A percentile compares a stretch with the other conserved stretches of the same genome.
These are phyloP conservation scores for Enteromius thamalakanensis DNA, from an alignment of 2,797 vertebrate species.

Conservation along the genomic window DNA sequence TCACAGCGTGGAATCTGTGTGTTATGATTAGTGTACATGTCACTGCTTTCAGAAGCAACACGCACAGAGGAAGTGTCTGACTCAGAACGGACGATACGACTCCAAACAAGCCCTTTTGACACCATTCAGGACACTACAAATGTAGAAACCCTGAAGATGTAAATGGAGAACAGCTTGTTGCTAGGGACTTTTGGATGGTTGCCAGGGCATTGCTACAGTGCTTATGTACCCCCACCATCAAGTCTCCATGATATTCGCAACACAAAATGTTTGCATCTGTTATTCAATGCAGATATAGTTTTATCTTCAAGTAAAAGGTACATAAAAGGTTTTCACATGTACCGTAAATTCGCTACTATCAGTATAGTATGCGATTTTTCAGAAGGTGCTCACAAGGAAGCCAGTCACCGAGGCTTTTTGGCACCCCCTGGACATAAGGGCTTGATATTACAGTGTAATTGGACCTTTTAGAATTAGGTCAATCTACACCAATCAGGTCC, in stretches of 20 bases:
- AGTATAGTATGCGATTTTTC: not conserved
- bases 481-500: not conserved
- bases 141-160: not conserved
- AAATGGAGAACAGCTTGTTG: not conserved
- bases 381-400: not conserved
- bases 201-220: not conserved
- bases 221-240: not conserved
- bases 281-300: not conserved
- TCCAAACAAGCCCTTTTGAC: not conserved
- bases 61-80: not conserved
- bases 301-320: not conserved
- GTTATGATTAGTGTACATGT: conserved; percentile 10
- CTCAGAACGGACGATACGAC: not conserved
- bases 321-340: not conserved
- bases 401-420: not conserved
- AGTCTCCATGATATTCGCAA: not conserved
- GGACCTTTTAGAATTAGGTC: not conserved
- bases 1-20: conserved; percentile 27
- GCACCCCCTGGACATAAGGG: not conserved
- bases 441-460: not conserved
- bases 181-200: not conserved
- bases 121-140: not conserved
- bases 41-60: not conserved
- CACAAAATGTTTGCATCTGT: not conserved
- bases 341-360: not conserved